Base-by-base conservation (phyloP, 2,888 invertebrate species). In the Desoria tigrina region DNA sequence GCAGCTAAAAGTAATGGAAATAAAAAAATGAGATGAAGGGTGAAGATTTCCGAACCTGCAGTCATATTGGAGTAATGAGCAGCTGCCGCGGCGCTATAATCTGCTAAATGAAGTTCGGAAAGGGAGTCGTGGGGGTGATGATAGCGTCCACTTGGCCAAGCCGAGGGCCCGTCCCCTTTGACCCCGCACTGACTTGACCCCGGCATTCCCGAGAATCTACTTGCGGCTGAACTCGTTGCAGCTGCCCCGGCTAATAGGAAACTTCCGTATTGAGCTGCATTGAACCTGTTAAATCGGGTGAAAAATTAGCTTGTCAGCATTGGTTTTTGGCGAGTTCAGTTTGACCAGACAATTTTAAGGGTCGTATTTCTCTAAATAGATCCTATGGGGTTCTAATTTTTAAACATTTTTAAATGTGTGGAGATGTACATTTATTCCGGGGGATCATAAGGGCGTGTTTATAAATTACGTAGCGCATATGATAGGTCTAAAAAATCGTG, bases 31-130 rank as follows among this genome's bases (percentile, higher is more conserved):
- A 32, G 4, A 32, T 32, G 32, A 11, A n/a, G n/a, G n/a, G n/a
- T n/a, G n/a, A n/a, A n/a, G n/a, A n/a, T n/a, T 24, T 11, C 7
- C 55, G 69, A 64, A 78, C 78, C 78, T 72, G 77, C 73, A 73
- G 78, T 77, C 64, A 73, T 73, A 45, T 76, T 69, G 55, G 77
- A 77, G 28, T 77, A 71, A 56, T 75, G 74, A 39, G 70, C 71
- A 26, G 67, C 68, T 37, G 70, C 73, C 18, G 71, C 71, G 27
- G 70, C 70, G 21, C 65, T 63, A 45, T 68, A 71, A 28, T 65
- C 66, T 14, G 65, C 71, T 2, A 66, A 63, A 23, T 66, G 55
- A 56, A 71, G 68, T 49, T 71, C 71, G 23, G 71, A 63, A 1
- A 70, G 60, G n/a, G 65, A 59, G 28, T 65, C 65, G 23, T 65